A percentile compares a stretch with the other conserved stretches of the same genome.
Conservation (phyloP, 2,888 invertebrate genomes). For the Lepidocyrtinus sp. region DNA sequence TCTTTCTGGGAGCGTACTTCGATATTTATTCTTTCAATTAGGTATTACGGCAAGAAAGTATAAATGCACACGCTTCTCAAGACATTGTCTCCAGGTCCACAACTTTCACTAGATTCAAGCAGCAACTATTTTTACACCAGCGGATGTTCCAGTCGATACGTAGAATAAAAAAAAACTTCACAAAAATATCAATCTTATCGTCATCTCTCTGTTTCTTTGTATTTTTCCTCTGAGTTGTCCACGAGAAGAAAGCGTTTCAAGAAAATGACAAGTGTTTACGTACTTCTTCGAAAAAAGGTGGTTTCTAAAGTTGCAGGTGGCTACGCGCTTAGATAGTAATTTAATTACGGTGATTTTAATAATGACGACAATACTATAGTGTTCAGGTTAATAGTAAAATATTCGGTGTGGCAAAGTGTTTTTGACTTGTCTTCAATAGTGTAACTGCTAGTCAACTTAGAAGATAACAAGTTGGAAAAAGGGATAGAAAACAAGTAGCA, state of each 20-base stretch:
- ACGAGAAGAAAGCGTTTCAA: not conserved
- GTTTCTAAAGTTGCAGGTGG: not conserved
- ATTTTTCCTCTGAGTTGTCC: too few relatives aligned
- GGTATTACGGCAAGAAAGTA: not conserved
- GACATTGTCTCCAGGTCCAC: too few relatives aligned
- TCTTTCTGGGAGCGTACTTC: not conserved
- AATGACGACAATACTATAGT: too few relatives aligned
- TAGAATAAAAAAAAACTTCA: too few relatives aligned
- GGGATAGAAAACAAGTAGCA: too few relatives aligned
- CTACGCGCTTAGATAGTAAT: not conserved
- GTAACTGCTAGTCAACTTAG: not conserved
- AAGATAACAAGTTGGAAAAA: not conserved
- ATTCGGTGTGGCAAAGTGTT: not conserved
- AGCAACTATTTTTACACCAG: too few relatives aligned
- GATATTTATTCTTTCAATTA: not conserved
- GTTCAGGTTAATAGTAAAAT: conserved; percentile 8
- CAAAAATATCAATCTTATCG: too few relatives aligned
- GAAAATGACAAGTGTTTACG: not conserved
- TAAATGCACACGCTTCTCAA: too few relatives aligned
- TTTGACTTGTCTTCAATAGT: not conserved
- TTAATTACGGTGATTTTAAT: not conserved
- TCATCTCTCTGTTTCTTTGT: too few relatives aligned
- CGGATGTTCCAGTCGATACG: too few relatives aligned
- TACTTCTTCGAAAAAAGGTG: not conserved
- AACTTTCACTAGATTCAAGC: too few relatives aligned